A percentile compares a stretch with the other conserved stretches of the same genome.
These are phyloP conservation scores for Pseudopipra pipra DNA, from an alignment of 2,113 vertebrate species.

Conservation along the genomic window DNA sequence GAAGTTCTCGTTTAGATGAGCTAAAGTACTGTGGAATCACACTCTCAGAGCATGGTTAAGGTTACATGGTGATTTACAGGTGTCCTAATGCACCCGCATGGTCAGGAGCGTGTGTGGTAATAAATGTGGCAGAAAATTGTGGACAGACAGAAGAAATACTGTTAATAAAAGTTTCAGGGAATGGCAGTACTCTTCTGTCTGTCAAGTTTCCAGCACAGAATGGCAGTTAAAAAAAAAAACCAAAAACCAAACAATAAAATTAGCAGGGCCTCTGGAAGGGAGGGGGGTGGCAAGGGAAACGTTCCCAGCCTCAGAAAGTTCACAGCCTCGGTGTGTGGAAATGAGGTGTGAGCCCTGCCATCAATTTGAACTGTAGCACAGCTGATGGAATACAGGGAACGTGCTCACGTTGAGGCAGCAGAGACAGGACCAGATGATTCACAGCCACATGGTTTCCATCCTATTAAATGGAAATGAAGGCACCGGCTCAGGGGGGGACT, in stretches of 20 bases:
- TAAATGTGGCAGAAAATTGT: background rate
- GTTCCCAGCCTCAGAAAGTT: background rate
- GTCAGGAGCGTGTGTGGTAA: rapidly evolving
- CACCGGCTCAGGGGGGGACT: background rate
- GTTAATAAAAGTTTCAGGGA: background rate
- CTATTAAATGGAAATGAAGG: constrained; percentile 46
- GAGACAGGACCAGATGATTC: constrained; percentile 18
- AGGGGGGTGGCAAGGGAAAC: background rate
- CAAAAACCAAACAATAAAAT: background rate
- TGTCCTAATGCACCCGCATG: rapidly evolving
- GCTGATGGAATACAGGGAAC: background rate
- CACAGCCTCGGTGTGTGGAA: background rate
- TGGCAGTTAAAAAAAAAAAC: background rate
- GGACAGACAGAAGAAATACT: background rate
- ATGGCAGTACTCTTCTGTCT: rapidly evolving
- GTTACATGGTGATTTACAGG: background rate
- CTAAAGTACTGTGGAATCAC: background rate
- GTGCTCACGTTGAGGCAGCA: background rate
- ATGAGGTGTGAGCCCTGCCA: background rate
- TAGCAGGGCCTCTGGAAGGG: background rate
- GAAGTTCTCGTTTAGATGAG: background rate
- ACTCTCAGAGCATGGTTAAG: background rate
- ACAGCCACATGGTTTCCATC: background rate
- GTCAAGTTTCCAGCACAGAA: background rate
- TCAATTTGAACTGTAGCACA: background rate